Evolutionary conservation across 30 jellyfish, hydroid and myxozoan species (phyloP).

Genomic region (Calvadosia cruxmelitensis): DNA sequence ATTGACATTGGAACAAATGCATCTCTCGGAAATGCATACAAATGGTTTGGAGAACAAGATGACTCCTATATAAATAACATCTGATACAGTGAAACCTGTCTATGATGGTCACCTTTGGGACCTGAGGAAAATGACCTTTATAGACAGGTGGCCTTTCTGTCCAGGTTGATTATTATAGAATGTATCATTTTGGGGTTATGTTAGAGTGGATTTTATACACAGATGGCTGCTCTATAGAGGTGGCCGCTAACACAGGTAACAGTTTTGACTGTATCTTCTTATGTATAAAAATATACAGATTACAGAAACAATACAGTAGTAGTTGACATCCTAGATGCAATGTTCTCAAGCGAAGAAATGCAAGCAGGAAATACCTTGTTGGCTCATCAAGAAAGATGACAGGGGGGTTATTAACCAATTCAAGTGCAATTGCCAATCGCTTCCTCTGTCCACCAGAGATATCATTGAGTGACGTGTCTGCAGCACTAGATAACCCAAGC

Average conservation of each 20-base stretch:
- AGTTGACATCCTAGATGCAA: too few relatives aligned
- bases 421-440: constrained; percentile 93
- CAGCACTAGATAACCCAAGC: constrained; percentile 58
- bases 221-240: background rate
- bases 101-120: background rate
- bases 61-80: too few relatives aligned
- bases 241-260: too few relatives aligned
- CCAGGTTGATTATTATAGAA: too few relatives aligned
- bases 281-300: too few relatives aligned
- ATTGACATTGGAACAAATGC: background rate
- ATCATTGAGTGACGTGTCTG: constrained; percentile 61
- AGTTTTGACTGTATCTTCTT: too few relatives aligned
- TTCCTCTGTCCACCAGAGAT: constrained; percentile 98
- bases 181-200: too few relatives aligned
- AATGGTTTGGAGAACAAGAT: too few relatives aligned
- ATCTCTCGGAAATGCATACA: too few relatives aligned
- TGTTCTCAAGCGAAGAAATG: background rate
- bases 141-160: too few relatives aligned
- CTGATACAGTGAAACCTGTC: background rate
- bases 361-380: constrained; percentile 47
- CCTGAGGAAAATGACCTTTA: background rate
- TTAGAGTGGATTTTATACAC: too few relatives aligned
- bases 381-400: constrained; percentile 98
- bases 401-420: constrained; percentile 94
- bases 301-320: too few relatives aligned